A percentile compares a stretch with the other conserved stretches of the same genome.
phyloP scores from a whole-genome alignment of 2,113 vertebrate genomes.

The Notothenia coriiceps region DNA sequence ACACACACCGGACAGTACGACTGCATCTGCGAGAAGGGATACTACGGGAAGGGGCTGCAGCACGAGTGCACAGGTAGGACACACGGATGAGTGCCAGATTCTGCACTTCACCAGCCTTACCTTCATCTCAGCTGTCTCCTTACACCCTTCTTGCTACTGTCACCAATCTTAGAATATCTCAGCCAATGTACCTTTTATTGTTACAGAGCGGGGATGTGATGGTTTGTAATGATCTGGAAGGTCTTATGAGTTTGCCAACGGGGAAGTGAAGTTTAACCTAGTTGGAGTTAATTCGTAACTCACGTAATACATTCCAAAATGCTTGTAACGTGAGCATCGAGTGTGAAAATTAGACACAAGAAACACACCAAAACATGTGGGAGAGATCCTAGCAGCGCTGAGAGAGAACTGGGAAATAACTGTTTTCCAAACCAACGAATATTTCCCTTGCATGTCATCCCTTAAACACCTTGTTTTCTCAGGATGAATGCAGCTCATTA shows the following conservation, averaged over 20 bases:
- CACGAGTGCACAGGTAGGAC: slow-evolving; percentile 92
- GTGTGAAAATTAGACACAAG: too few relatives aligned
- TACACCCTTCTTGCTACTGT: neutral
- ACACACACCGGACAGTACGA: slow-evolving; percentile 98
- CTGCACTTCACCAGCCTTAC: too few relatives aligned
- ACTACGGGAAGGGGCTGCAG: slow-evolving; percentile 95
- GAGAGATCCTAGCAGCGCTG: too few relatives aligned
- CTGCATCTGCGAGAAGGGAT: slow-evolving; percentile 96
- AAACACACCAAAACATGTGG: too few relatives aligned
- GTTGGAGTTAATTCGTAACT: too few relatives aligned
- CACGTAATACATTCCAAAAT: neutral
- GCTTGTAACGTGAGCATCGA: neutral
- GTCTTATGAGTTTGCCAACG: neutral
- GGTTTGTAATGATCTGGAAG: neutral
- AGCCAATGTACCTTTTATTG: neutral
- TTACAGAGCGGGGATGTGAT: neutral
- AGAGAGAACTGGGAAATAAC: too few relatives aligned
- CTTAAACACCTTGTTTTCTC: too few relatives aligned
- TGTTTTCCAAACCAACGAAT: too few relatives aligned
- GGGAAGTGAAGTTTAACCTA: neutral
- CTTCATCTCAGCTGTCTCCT: neutral
- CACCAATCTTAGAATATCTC: neutral
- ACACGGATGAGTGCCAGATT: neutral
- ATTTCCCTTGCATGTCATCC: too few relatives aligned
- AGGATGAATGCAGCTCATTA: too few relatives aligned